Conservation (phyloP, 2,888 invertebrate genomes). For the Athripsodes cinereus region DNA sequence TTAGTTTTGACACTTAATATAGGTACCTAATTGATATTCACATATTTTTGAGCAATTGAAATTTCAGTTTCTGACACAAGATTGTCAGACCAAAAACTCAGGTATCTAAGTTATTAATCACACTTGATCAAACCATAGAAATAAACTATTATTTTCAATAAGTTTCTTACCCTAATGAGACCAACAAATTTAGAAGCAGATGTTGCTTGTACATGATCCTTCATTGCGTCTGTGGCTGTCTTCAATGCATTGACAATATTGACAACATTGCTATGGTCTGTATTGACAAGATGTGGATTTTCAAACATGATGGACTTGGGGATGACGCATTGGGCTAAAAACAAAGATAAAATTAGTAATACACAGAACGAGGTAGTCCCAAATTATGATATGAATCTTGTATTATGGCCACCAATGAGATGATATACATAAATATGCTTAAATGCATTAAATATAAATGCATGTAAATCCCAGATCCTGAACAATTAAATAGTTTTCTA, state of each 20-base stretch:
- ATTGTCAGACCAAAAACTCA: neutral
- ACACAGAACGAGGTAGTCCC: no score
- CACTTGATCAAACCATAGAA: neutral
- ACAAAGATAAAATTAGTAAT: conserved; percentile 10
- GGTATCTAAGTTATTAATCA: neutral
- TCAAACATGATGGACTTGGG: conserved; percentile 66
- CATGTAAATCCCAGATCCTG: no score
- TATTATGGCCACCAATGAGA: no score
- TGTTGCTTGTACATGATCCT: conserved; percentile 54
- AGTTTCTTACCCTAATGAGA: conserved; percentile 50
- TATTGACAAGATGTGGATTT: conserved; percentile 53
- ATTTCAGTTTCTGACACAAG: no score
- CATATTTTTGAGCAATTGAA: no score
- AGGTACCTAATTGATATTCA: no score
- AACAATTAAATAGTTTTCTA: no score
- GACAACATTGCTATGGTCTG: conserved; percentile 47
- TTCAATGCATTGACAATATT: conserved; percentile 53
- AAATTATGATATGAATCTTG: no score
- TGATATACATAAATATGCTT: no score
- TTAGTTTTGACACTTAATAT: no score
- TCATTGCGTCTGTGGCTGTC: conserved; percentile 55
- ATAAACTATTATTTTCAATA: neutral
- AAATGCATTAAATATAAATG: no score
- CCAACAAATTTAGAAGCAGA: conserved; percentile 63
- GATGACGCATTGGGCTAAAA: conserved; percentile 37